phyloP scores from a whole-genome alignment of 2,888 invertebrate genomes.

The Machimus rusticus region DNA sequence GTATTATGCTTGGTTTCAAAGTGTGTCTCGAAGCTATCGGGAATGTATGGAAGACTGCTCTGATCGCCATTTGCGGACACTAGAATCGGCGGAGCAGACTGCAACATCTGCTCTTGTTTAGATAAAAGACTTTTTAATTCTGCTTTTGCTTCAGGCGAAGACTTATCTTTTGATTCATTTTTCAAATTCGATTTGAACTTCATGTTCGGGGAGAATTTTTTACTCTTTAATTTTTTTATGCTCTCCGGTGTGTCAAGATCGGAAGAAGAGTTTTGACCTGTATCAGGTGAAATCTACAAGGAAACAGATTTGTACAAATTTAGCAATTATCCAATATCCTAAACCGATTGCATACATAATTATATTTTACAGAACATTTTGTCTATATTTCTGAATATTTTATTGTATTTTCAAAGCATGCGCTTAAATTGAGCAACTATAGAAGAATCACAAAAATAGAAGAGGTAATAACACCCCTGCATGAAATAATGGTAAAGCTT shows the following conservation, averaged over 20 bases:
- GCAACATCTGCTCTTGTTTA: conserved; percentile 34
- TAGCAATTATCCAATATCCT: not conserved
- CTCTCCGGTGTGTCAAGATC: conserved; percentile 58
- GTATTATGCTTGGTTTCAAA: not conserved
- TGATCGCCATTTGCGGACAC: not conserved
- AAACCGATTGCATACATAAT: not conserved
- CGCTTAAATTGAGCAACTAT: not conserved
- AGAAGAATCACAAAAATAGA: too few relatives aligned
- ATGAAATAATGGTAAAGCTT: not conserved
- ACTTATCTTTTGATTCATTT: conserved; percentile 47
- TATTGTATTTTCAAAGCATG: too few relatives aligned
- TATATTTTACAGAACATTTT: too few relatives aligned
- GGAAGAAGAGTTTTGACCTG: conserved; percentile 59
- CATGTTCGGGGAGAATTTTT: conserved; percentile 58
- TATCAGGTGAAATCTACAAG: conserved; percentile 58
- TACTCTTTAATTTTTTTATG: conserved; percentile 59
- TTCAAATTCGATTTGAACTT: conserved; percentile 56
- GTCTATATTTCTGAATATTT: too few relatives aligned
- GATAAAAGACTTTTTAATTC: not conserved
- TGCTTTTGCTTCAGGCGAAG: not conserved
- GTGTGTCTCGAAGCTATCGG: not conserved
- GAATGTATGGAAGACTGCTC: not conserved
- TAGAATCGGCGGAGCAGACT: conserved; percentile 1
- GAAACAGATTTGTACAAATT: not conserved
- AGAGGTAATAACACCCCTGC: too few relatives aligned